phyloP scores from a whole-genome alignment of 2,113 vertebrate species.

The Melanerpes aurifrons region DNA sequence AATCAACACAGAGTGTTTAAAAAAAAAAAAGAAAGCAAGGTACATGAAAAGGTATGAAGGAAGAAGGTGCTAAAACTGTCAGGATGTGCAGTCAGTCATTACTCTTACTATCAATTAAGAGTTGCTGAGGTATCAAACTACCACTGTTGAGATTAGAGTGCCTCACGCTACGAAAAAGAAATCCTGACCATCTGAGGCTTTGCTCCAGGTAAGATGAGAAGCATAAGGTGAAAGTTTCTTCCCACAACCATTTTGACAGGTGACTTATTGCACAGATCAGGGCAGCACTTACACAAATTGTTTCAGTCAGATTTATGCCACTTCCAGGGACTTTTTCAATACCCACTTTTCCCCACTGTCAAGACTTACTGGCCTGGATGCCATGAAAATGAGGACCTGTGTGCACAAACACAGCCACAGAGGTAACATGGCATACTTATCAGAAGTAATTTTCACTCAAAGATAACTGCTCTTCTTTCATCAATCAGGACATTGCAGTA shows the following conservation, averaged over 20 bases:
- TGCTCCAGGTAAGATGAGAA: not conserved
- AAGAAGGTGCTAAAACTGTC: not conserved
- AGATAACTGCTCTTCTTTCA: not conserved
- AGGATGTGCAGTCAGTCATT: not conserved
- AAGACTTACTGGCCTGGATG: not conserved
- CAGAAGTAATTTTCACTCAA: not conserved
- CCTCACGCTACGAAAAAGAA: not conserved
- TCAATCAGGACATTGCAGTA: not conserved
- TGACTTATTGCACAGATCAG: not conserved
- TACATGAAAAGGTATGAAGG: not conserved
- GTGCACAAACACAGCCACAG: not conserved
- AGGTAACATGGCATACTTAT: not conserved
- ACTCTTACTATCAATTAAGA: not conserved
- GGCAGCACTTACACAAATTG: not conserved
- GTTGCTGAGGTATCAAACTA: not conserved
- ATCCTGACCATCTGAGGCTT: not conserved
- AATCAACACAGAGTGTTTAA: not conserved
- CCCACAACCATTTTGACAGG: not conserved
- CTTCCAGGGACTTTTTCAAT: not conserved
- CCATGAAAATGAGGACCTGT: fast-evolving
- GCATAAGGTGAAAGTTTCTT: not conserved
- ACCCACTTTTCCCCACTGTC: not conserved
- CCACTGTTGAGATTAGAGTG: not conserved
- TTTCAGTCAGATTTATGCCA: not conserved
- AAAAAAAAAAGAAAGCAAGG: not conserved